phyloP scores from a whole-genome alignment of 2,797 vertebrate genomes.

The Stomatorhinus walkeri region DNA sequence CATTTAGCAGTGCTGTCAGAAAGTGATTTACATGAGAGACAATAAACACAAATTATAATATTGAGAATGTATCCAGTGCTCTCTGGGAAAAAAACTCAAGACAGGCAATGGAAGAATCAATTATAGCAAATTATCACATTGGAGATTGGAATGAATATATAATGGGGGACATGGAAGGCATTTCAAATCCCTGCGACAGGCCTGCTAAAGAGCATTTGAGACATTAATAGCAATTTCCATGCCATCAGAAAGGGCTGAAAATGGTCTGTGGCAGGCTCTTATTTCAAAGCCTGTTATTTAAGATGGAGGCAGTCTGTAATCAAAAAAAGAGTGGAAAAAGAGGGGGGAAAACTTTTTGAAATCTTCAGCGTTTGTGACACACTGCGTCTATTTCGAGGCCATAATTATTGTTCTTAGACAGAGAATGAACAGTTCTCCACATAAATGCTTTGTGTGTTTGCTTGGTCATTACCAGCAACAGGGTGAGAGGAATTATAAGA shows the following conservation, averaged over 20 bases:
- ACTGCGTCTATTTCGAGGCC: constrained; percentile 87
- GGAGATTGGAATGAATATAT: constrained; percentile 64
- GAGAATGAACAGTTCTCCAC: constrained; percentile 60
- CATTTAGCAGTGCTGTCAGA: constrained; percentile 24
- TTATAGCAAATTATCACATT: constrained; percentile 75
- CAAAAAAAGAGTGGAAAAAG: constrained; percentile 64
- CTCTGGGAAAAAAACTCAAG: constrained; percentile 51
- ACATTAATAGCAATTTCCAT: constrained; percentile 93
- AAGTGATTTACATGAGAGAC: constrained; percentile 28
- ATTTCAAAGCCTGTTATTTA: constrained; percentile 98
- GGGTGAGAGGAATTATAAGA: constrained; percentile 39
- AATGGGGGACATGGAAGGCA: constrained; percentile 76
- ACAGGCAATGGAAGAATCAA: constrained; percentile 74
- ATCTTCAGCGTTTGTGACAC: constrained; percentile 78
- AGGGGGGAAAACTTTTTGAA: constrained; percentile 61
- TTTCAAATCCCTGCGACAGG: constrained; percentile 74
- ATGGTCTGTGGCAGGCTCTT: constrained; percentile 85
- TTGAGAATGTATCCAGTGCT: constrained; percentile 45
- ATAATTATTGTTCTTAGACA: constrained; percentile 84
- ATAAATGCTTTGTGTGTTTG: constrained; percentile 73
- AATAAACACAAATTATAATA: constrained; percentile 33
- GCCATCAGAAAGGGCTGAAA: constrained; percentile 82
- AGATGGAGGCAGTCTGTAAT: constrained; percentile 89
- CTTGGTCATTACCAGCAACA: constrained; percentile 61
- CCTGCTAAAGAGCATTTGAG: constrained; percentile 87